Conservation (phyloP, 2,888 invertebrate genomes). For the Oscheius sp. region DNA sequence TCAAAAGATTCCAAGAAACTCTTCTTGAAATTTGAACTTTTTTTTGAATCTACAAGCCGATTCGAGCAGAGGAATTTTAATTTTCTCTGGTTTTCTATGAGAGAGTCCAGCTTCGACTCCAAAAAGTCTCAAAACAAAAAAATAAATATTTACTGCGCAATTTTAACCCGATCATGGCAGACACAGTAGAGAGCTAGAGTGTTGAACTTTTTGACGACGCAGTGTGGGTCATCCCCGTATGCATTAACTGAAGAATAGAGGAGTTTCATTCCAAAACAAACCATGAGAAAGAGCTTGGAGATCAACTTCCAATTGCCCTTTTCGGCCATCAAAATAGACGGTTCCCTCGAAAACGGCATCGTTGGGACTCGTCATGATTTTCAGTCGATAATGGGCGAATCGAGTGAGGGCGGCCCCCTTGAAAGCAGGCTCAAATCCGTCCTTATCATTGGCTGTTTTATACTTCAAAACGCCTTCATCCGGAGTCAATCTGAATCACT, state of each 20-base stretch:
- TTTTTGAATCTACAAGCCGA: no score
- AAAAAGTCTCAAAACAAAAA: no score
- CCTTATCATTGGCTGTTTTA: slow-evolving; percentile 77
- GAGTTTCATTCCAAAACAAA: no score
- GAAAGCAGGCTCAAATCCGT: slow-evolving; percentile 86
- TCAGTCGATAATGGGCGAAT: slow-evolving; percentile 81
- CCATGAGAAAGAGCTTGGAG: slow-evolving; percentile 80
- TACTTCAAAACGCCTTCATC: slow-evolving; percentile 72
- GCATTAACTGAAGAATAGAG: no score
- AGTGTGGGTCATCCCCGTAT: slow-evolving; percentile 84
- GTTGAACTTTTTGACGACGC: slow-evolving; percentile 77
- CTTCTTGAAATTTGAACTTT: no score
- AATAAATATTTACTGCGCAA: slow-evolving; percentile 3
- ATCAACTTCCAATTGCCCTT: slow-evolving; percentile 73
- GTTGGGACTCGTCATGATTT: slow-evolving; percentile 81
- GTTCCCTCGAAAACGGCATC: slow-evolving; percentile 82
- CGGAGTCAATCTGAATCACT: slow-evolving; percentile 75
- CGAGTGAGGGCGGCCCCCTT: slow-evolving; percentile 76
- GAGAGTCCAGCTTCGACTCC: no score
- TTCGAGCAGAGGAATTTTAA: no score
- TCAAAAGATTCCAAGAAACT: no score
- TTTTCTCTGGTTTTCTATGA: no score
- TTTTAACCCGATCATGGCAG: slow-evolving; percentile 60
- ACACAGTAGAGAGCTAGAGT: slow-evolving; percentile 68
- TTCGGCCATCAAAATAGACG: slow-evolving; percentile 47